phyloP scores from a whole-genome alignment of 2,113 vertebrate genomes.

The Cephalopholis sonnerati region DNA sequence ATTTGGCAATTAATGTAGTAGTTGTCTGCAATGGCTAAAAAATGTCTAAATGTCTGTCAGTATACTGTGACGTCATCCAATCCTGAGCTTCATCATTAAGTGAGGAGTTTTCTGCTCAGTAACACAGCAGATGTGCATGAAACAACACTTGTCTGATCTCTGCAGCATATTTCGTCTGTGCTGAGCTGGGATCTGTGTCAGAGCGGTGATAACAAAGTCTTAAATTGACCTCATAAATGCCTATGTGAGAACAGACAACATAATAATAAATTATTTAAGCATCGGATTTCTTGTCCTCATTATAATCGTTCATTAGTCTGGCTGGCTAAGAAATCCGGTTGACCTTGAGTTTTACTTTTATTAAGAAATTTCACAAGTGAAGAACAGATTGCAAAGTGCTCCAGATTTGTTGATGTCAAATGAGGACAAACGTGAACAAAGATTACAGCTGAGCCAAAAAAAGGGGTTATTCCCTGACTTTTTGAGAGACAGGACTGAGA shows the following conservation, averaged over 20 bases:
- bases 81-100: slow-evolving; percentile 4
- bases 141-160: not conserved
- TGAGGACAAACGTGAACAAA: slow-evolving; percentile 53
- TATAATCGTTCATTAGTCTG: slow-evolving; percentile 36
- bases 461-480: slow-evolving; percentile 48
- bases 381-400: slow-evolving; percentile 21
- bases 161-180: slow-evolving; percentile 8
- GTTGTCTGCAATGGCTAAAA: not conserved
- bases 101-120: not conserved
- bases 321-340: not conserved
- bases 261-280: slow-evolving; percentile 62
- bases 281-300: slow-evolving; percentile 48
- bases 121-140: slow-evolving; percentile 7
- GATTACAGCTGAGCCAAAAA: slow-evolving; percentile 19
- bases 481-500: slow-evolving; percentile 52
- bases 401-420: slow-evolving; percentile 41
- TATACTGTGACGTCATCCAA: not conserved
- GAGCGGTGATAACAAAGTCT: slow-evolving; percentile 41
- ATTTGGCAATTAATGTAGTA: no score
- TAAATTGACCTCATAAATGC: slow-evolving; percentile 51
- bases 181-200: slow-evolving; percentile 60
- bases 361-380: slow-evolving; percentile 7
- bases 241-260: slow-evolving; percentile 42
- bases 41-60: not conserved
- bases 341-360: slow-evolving; percentile 36